Conservation (phyloP, 2,888 invertebrate species). For the Pollenia griseotomentosa region DNA sequence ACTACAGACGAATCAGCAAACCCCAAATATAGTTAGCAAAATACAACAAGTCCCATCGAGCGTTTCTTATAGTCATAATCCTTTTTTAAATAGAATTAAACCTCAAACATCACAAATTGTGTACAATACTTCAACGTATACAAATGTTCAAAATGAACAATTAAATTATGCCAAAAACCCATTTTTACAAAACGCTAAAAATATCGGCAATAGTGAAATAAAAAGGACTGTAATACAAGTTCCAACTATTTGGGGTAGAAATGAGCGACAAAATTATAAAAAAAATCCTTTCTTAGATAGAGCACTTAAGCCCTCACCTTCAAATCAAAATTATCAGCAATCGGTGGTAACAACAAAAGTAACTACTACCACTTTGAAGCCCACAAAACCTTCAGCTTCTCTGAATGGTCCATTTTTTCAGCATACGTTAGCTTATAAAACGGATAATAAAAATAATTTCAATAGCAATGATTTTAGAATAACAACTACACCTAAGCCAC, state of each 20-base stretch:
- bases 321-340: background rate
- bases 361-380: constrained; percentile 14
- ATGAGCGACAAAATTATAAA: background rate
- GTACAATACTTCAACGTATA: background rate
- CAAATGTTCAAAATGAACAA: constrained; percentile 3
- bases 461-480: constrained; percentile 53
- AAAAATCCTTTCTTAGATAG: background rate
- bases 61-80: constrained; percentile 72
- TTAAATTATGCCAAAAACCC: constrained; percentile 61
- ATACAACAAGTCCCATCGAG: background rate
- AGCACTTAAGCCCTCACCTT: background rate
- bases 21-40: background rate
- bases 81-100: constrained; percentile 70
- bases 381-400: background rate
- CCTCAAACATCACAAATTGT: background rate
- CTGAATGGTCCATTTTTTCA: background rate
- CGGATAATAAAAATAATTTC: constrained; percentile 40
- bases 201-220: background rate
- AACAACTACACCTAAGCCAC: constrained; percentile 62
- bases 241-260: background rate
- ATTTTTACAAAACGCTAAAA: constrained; percentile 54
- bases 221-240: background rate
- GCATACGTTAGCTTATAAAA: background rate
- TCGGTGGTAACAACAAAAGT: constrained; percentile 25
- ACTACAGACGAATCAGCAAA: constrained; percentile 68